phyloP scores from a whole-genome alignment of 2,797 vertebrate species.

The Thamnophis elegans region DNA sequence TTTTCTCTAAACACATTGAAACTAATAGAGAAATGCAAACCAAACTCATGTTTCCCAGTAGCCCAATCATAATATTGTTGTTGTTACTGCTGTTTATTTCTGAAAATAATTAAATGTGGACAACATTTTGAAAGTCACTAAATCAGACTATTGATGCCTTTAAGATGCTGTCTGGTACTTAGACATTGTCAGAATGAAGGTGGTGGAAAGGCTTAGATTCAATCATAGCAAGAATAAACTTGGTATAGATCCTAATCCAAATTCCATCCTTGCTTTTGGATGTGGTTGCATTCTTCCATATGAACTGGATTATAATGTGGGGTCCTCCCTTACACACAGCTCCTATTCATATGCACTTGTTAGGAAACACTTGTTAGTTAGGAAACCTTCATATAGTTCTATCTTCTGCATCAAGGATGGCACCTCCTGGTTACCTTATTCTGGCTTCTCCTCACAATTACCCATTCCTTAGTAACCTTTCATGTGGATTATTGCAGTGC shows the following conservation, averaged over 20 bases:
- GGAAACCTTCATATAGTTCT: not conserved
- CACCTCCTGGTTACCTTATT: not conserved
- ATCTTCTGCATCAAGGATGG: not conserved
- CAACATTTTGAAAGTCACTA: rapidly evolving
- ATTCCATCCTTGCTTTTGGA: not conserved
- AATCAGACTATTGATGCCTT: not conserved
- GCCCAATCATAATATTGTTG: not conserved
- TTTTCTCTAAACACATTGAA: conserved; percentile 42
- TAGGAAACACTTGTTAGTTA: not conserved
- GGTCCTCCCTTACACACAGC: not conserved
- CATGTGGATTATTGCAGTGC: not conserved
- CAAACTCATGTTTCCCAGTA: not conserved
- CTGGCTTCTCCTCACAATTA: not conserved
- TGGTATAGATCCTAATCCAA: not conserved
- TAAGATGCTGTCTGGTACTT: not conserved
- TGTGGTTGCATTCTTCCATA: not conserved
- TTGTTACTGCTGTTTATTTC: not conserved
- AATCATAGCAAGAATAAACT: not conserved
- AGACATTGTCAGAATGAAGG: not conserved
- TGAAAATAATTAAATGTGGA: not conserved
- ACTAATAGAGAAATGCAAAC: conserved; percentile 38
- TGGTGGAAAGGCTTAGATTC: not conserved
- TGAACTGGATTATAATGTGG: not conserved
- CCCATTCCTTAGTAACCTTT: not conserved
- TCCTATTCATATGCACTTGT: not conserved